phyloP scores from a whole-genome alignment of 2,113 vertebrate species.

The Haliaeetus leucogaster region DNA sequence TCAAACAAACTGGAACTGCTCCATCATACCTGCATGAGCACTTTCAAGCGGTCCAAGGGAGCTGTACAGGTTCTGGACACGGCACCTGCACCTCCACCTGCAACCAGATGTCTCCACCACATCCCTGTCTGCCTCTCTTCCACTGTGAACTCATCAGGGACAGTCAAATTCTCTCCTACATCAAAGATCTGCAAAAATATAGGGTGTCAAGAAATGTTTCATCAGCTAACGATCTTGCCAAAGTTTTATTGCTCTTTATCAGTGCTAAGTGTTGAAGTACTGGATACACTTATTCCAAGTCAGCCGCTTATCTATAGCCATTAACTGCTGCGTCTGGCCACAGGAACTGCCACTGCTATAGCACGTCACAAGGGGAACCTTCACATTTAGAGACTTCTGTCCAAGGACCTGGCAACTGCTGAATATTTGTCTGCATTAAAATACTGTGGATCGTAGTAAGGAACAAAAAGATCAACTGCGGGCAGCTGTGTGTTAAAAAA shows the following conservation, averaged over 20 bases:
- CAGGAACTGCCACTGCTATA: neutral
- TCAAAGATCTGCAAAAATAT: conserved; percentile 87
- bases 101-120: conserved; percentile 97
- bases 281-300: neutral
- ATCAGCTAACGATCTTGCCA: neutral
- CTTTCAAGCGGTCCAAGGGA: conserved; percentile 92
- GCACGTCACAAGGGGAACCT: neutral
- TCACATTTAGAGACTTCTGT: neutral
- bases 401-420: neutral
- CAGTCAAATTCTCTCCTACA: conserved; percentile 90
- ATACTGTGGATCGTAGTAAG: neutral
- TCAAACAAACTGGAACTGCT: neutral
- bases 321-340: neutral
- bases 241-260: neutral
- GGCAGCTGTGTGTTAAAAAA: neutral
- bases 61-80: conserved; percentile 94
- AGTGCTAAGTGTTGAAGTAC: neutral
- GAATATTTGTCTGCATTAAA: neutral
- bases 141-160: conserved; percentile 94
- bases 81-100: conserved; percentile 91
- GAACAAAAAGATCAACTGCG: neutral
- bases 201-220: neutral
- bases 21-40: conserved; percentile 91
- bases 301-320: neutral
- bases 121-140: conserved; percentile 92